These are phyloP conservation scores for Dinoponera quadriceps DNA, from an alignment of 1,140 invertebrate species.

Conservation along the genomic window DNA sequence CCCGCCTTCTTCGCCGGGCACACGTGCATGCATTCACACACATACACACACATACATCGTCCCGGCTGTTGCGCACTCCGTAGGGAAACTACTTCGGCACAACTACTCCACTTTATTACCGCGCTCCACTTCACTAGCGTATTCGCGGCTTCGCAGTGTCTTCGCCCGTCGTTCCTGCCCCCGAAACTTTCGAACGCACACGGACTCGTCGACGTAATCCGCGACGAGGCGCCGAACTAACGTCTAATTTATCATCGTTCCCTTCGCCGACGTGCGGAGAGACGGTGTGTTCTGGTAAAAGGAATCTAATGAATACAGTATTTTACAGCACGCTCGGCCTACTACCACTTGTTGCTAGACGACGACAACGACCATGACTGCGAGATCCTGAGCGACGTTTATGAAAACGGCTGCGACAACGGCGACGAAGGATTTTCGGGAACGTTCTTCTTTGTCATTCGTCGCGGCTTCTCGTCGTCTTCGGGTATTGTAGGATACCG, in stretches of 20 bases:
- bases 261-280: not conserved
- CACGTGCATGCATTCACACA: not conserved
- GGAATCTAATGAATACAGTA: constrained; percentile 61
- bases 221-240: constrained; percentile 25
- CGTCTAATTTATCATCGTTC: constrained; percentile 64
- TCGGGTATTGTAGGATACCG: constrained; percentile 24
- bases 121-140: constrained; percentile 46
- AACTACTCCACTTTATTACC: constrained; percentile 71
- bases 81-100: constrained; percentile 52
- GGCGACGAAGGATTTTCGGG: too few relatives aligned
- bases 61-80: not conserved
- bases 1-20: not conserved
- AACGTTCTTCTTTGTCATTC: too few relatives aligned
- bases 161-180: constrained; percentile 23
- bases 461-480: constrained; percentile 45
- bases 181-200: constrained; percentile 63
- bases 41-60: not conserved
- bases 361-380: not conserved
- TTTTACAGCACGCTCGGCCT: constrained; percentile 37
- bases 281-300: constrained; percentile 35
- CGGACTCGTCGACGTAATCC: not conserved
- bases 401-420: constrained; percentile 2
- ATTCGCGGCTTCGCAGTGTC: constrained; percentile 60
- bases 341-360: constrained; percentile 71
- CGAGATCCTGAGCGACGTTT: too few relatives aligned